A percentile compares a stretch with the other conserved stretches of the same genome.
Evolutionary conservation across 2,113 vertebrate genomes (phyloP).

Genomic region (Microtus montanus): DNA sequence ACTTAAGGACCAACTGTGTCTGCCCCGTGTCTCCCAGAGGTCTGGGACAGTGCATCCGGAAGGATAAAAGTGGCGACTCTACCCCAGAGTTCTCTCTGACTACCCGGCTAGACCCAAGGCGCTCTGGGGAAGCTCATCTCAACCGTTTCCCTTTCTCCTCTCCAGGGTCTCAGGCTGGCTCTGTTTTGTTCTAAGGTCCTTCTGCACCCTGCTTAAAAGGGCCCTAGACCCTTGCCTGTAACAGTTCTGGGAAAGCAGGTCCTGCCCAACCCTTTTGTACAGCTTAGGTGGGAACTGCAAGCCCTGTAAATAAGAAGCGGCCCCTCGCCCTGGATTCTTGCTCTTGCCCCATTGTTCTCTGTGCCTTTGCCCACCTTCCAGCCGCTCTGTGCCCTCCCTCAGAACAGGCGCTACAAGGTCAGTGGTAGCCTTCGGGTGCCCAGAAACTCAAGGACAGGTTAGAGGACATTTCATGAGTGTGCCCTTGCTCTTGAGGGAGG

Average conservation of each 20-base stretch:
- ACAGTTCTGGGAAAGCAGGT: not conserved
- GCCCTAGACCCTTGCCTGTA: not conserved
- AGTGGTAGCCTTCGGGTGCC: not conserved
- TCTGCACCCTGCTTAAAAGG: not conserved
- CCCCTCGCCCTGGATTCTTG: not conserved
- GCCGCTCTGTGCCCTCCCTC: not conserved
- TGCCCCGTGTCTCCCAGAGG: not conserved
- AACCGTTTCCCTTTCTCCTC: not conserved
- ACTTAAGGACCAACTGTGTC: no score
- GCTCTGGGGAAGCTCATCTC: not conserved
- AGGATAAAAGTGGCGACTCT: not conserved
- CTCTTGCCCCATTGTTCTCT: rapidly evolving
- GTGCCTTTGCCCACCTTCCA: not conserved
- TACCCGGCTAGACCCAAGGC: not conserved
- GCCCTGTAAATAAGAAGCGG: rapidly evolving
- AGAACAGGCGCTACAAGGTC: not conserved
- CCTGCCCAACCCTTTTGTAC: not conserved
- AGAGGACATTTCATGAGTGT: slow-evolving; percentile 56
- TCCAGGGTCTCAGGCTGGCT: not conserved
- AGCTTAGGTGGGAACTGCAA: not conserved
- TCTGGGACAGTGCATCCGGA: not conserved
- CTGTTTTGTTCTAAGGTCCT: not conserved
- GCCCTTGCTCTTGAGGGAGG: not conserved
- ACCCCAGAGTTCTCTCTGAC: not conserved
- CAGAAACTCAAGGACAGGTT: slow-evolving; percentile 68